Base-by-base conservation (phyloP, 2,888 invertebrate genomes). In the Priocnemis perturbator region DNA sequence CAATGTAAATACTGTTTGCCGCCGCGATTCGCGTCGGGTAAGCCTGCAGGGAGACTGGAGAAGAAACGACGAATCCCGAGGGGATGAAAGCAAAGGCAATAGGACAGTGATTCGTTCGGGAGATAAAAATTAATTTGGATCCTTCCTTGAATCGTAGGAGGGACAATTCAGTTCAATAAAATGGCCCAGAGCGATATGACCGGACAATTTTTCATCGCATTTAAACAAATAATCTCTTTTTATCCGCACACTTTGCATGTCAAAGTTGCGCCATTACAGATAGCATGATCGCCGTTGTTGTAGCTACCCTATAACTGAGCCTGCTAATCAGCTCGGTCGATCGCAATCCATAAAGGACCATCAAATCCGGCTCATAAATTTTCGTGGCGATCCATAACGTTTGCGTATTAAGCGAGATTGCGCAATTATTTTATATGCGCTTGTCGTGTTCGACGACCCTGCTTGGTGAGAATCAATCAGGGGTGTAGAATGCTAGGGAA, bases 1-100 rank as follows among this genome's bases (percentile, higher is more conserved):
- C 81, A 72, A 87, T 87, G 86, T 87, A 88, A 88, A 87, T 88
- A 81, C 78, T 85, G 84, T 87, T 87, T 87, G 83, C 84, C 79
- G 48, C 62, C 61, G 66, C 74, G 72, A 74, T 72, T 64, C 75
- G 56, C 37, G 47, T n/a, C 21, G 11, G 7, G 72, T 80, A 80
- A 80, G 79, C 80, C 81, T 69, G 68, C 21, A 64, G 79, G 79
- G 75, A 73, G 60, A 63, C 20, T 57, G 61, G 53, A 63, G 66
- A 76, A 56, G 67, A 63, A 71, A 61, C 56, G 60, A n/a, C 48
- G 64, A n/a, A 30, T 67, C 73, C 65, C 69, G 52, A 47, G 67
- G 76, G 73, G 64, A 66, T 52, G 55, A 70, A 68, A 61, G 30
- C 45, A 68, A 57, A 69, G 69, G 67, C 60, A 48, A 60, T 63